These are phyloP conservation scores for Sylvilagus floridanus DNA, from an alignment of 2,797 vertebrate genomes.

Conservation along the genomic window DNA sequence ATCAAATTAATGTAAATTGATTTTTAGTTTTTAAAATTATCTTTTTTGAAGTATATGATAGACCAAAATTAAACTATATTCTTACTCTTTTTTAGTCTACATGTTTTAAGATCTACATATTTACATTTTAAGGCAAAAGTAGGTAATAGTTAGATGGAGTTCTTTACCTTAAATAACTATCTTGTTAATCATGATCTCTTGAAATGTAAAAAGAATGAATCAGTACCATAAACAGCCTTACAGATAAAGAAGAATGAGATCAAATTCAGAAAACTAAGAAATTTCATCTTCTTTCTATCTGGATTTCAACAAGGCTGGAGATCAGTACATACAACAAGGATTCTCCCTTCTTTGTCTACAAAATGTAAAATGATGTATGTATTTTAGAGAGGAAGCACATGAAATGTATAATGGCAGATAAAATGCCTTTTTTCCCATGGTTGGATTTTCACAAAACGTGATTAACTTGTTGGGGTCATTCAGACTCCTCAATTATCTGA, in stretches of 20 bases:
- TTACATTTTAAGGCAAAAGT: not conserved
- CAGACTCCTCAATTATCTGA: constrained; percentile 11
- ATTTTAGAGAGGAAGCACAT: not conserved
- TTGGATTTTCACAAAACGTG: not conserved
- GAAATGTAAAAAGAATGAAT: not conserved
- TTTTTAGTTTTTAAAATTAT: not conserved
- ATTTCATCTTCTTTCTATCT: not conserved
- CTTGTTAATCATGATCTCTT: not conserved
- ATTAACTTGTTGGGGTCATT: not conserved
- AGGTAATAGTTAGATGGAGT: not conserved
- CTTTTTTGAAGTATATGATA: not conserved
- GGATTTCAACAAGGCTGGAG: not conserved
- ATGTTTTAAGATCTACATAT: not conserved
- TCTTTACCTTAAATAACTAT: constrained; percentile 15
- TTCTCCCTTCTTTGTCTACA: not conserved
- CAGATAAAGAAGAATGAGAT: constrained; percentile 43
- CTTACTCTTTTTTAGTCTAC: not conserved
- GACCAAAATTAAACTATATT: not conserved
- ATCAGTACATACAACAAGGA: not conserved
- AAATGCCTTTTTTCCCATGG: not conserved
- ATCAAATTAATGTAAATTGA: not conserved
- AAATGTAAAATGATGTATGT: not conserved
- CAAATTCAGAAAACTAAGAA: constrained; percentile 41
- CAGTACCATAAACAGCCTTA: not conserved
- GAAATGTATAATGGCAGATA: not conserved